Evolutionary conservation across 1,140 invertebrate genomes (phyloP), one percentile per base, ranked within the genome.

Genomic region (Platyscapa corneri): DNA sequence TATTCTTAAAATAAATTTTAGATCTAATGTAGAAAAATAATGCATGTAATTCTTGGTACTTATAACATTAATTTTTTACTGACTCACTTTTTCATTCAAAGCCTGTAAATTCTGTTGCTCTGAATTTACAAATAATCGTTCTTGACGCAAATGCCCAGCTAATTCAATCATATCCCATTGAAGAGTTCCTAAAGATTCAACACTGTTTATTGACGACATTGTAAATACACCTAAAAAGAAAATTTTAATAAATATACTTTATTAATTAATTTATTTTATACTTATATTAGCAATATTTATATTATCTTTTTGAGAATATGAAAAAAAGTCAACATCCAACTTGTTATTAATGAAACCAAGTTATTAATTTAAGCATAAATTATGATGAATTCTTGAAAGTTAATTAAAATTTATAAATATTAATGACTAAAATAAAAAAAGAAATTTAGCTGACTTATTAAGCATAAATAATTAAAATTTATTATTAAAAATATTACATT

Each of bases 51-150:
- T 3, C 7, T 67, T 42, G 23, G 0, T 12, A n/a, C 10, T 74
- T 42, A n/a, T 1, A 42, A 74, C n/a, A 37, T 42, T 20, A 70
- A 70, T 70, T 70, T 37, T 37, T 1, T 49, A 10, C 20, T 85
- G 34, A 84, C 83, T 90, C 91, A 97, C 96, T 90, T 95, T 95
- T 92, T 96, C 95, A 93, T 97, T 97, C 18, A 97, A 92, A 76
- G 93, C 92, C 90, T 96, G 96, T 37, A 97, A 94, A 90, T 96
- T 95, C 82, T 95, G 94, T 89, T 95, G 95, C 91, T 97, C 96
- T 3, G 95, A 95, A 70, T 94, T 94, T 0, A 97, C 95, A 91
- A 97, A 97, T 30, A 97, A 90, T 86, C 95, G 94, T 92, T 97
- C 97, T 89, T 96, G 94, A 32, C 96, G 94, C 78, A 97, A 91